Evolutionary conservation across 2,797 vertebrate species (phyloP), one percentile per base, ranked within the genome.

Genomic region (Poeciliopsis presidionis): DNA sequence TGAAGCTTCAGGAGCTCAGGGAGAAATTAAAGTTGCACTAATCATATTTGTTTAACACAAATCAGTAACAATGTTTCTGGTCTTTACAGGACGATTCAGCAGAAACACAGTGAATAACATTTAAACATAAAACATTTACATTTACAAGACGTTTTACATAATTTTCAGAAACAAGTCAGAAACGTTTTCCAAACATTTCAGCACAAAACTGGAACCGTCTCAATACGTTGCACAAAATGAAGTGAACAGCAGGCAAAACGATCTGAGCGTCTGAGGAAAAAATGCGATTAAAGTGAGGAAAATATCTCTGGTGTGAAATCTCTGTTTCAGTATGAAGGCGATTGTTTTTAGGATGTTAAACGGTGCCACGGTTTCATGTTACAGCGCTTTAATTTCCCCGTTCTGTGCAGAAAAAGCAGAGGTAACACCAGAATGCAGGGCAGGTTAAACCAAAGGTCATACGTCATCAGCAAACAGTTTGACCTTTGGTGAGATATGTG

Each of bases 361-460:
- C 2, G 49, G 16, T 16, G 46, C 46, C 46, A 49, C 18, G 4
- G 25, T 28, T 59, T 30, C 30, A 6, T 7, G 59, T 16, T 36
- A 2, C 16, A 77, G 22, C 55, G 59, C 0, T 16, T 0, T 2
- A 30, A n/a, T n/a, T 85, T 82, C 20, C 79, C 70, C 33, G 63
- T 57, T 69, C 75, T 57, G n/a, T 83, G 65, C 2, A 87, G 72
- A 72, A 61, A 85, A 22, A 87, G 76, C 72, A 85, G 72, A 1
- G 63, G 70, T 25, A 57, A 11, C 20, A 83, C 72, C 43, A 82
- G 43, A 46, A 47, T 79, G 8, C 61, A 74, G 51, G 78, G 74
- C 39, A 89, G 12, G 61, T 1, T 0, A 9, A 75, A 5, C 73
- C 80, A 77, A 28, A 70, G 22, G 13, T 39, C 55, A 4, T 2